Evolutionary conservation across 2,113 vertebrate genomes (phyloP).

Genomic region (Onychorhynchus coronatus): DNA sequence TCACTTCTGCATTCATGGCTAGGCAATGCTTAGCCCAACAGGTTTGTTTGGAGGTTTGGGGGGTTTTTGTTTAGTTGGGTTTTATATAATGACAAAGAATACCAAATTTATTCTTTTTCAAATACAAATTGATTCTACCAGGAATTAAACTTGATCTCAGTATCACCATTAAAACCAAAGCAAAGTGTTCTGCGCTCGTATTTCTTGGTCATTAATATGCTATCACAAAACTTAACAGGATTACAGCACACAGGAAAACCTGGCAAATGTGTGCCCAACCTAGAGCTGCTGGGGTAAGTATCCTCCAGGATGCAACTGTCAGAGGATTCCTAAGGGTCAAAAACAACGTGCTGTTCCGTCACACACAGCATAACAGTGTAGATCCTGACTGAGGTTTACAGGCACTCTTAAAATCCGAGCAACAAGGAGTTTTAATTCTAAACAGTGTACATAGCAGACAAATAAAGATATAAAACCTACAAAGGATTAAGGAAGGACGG

Average conservation of each 20-base stretch:
- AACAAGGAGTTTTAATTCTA: not conserved
- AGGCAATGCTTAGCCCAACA: not conserved
- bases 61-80: not conserved
- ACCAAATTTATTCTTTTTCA: not conserved
- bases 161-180: not conserved
- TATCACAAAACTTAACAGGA: not conserved
- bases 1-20: not conserved
- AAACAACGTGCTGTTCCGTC: accelerated
- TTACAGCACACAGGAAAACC: not conserved
- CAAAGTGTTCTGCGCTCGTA: not conserved
- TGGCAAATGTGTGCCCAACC: not conserved
- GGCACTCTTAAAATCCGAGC: not conserved
- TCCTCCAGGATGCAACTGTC: not conserved
- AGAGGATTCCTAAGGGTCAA: not conserved
- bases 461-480: not conserved
- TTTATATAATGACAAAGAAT: not conserved
- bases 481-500: not conserved
- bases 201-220: not conserved
- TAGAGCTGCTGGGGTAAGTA: not conserved
- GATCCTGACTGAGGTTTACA: not conserved
- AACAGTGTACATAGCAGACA: not conserved
- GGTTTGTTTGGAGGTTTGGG: not conserved
- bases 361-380: not conserved
- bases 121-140: not conserved
- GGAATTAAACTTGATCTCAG: not conserved